Percentiles rank a stretch among this genome's conserved stretches.
Evolutionary conservation across 1,140 invertebrate species (phyloP).

Genomic region (Rhyzopertha dominica): DNA sequence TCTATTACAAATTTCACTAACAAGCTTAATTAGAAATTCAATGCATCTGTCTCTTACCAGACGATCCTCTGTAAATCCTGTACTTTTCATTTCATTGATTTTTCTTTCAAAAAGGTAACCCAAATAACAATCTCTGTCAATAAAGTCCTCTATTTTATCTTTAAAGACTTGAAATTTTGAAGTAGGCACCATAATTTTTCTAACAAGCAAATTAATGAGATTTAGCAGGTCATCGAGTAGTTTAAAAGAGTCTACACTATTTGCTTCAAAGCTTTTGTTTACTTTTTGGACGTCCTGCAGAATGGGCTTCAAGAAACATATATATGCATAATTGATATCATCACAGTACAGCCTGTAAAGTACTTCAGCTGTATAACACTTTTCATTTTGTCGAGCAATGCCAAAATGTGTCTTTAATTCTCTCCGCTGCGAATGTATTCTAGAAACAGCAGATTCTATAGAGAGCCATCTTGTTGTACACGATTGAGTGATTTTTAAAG

Average conservation of each 20-base stretch:
- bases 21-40: background rate
- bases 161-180: background rate
- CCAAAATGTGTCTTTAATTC: constrained; percentile 36
- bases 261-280: constrained; percentile 15
- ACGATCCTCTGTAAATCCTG: background rate
- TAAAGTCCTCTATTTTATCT: background rate
- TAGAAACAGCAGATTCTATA: constrained; percentile 35
- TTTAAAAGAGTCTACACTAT: background rate
- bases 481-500: constrained; percentile 38
- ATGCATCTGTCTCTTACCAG: constrained; percentile 2
- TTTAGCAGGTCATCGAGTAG: background rate
- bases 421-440: constrained; percentile 40
- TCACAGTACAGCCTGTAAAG: constrained; percentile 14
- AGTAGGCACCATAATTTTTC: background rate
- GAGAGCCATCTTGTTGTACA: constrained; percentile 43
- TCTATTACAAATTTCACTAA: background rate
- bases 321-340: constrained; percentile 8
- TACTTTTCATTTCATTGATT: constrained; percentile 1
- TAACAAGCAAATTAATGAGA: background rate
- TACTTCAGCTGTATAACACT: constrained; percentile 7
- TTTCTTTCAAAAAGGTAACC: background rate
- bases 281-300: constrained; percentile 13
- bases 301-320: constrained; percentile 12
- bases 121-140: background rate
- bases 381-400: background rate